Base-by-base conservation (phyloP, 2,888 invertebrate species). In the Tetragonisca angustula region DNA sequence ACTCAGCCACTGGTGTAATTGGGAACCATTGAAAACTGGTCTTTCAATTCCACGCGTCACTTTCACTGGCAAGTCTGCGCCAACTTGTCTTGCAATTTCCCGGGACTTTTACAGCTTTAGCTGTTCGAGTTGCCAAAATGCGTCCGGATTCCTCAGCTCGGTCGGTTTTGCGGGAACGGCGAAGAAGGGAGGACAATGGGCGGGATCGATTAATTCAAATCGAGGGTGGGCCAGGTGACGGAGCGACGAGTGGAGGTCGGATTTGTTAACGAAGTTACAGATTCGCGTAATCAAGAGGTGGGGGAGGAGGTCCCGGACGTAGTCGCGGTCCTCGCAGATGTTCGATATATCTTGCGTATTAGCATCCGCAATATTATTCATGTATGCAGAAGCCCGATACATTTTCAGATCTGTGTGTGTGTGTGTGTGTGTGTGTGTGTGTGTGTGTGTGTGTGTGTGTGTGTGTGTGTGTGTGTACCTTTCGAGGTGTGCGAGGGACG, bases 301-400 rank as follows among this genome's bases (percentile, higher is more conserved):
- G 72, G 70, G 79, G 54, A 79, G 78, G 84, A 79, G 77, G 83
- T 36, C 76, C 59, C 24, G 79, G 2, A 11, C 11, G 9, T 43
- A 43, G 56, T 83, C 88, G 77, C 78, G 83, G 88, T 88, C 89
- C 89, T 90, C 91, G 91, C 91, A 91, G 93, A 93, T 91, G 93
- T 93, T 93, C 93, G 93, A 94, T 94, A 93, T 92, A 90, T 91
- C 87, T 90, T 85, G 89, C 91, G 91, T 92, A 93, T 93, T 94
- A 93, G 92, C 93, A 91, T 92, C 90, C 85, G 88, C 92, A 94
- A 94, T 94, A 91, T 93, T 94, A 94, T 94, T 94, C 94, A 94
- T 94, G 92, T 93, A 94, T 94, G 93, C 94, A 91, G 91, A 86
- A 89, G 54, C 88, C 81, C 88, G 80, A 75, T 73, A 81, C 88